These are phyloP conservation scores for Brachionus koreanus DNA, from an alignment of 1,140 invertebrate genomes.

Conservation along the genomic window DNA sequence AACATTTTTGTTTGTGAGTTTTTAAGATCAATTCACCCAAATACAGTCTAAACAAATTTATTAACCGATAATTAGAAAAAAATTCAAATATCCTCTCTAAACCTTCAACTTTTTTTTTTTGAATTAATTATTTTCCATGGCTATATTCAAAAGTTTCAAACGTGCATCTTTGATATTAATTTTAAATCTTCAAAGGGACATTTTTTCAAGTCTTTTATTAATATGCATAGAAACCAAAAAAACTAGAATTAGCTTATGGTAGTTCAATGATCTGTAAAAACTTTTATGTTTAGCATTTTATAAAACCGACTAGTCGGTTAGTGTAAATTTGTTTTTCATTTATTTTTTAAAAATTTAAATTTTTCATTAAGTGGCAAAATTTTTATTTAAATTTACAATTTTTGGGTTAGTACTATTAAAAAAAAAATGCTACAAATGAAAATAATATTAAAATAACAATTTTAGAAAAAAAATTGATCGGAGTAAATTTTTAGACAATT, in stretches of 20 bases:
- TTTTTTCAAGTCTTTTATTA: background rate
- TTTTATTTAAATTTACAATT: background rate
- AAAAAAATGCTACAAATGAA: background rate
- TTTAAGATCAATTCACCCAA: background rate
- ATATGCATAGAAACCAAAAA: background rate
- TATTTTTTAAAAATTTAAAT: background rate
- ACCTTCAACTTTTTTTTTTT: background rate
- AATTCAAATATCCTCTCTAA: background rate
- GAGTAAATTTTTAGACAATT: background rate
- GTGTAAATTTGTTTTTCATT: background rate
- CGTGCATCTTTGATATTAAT: background rate
- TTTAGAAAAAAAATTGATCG: conserved; percentile 1
- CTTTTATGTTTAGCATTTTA: too few relatives aligned
- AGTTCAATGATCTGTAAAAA: background rate
- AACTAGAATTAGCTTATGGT: background rate
- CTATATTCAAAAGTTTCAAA: conserved; percentile 5
- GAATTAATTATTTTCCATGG: conserved; percentile 41
- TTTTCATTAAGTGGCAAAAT: background rate
- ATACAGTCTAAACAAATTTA: background rate
- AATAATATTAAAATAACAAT: background rate
- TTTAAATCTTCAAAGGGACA: background rate
- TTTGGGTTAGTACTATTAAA: background rate
- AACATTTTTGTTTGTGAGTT: background rate
- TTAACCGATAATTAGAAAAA: background rate
- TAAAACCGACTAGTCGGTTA: too few relatives aligned